Base-by-base conservation (phyloP, 2,797 vertebrate genomes). In the Aplochiton taeniatus region DNA sequence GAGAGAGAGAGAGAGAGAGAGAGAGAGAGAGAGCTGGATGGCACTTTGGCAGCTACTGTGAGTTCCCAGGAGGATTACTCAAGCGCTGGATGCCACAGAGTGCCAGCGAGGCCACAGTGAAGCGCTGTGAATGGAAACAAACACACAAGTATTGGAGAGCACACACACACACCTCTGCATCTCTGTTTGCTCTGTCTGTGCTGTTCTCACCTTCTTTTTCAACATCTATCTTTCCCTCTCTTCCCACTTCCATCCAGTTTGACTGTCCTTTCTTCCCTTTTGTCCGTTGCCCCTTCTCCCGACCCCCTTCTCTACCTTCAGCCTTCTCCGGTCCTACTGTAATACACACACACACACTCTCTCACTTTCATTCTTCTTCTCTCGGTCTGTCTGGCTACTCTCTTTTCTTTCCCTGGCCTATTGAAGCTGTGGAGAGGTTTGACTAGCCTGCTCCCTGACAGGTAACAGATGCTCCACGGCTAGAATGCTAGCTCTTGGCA, bases 31-130 rank as follows among this genome's bases (percentile, higher is more conserved):
- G 78, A 83, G 76, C 76, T 91, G 81, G 88, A 89, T 88, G 86
- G 82, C 81, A 85, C 82, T 91, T 92, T 93, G 90, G 88, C 89
- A 91, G 83, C 74, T 53, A 74, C 69, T 16, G 70, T 13, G 52
- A 88, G 86, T 92, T 93, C 92, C 90, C 92, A 93, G 87, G 91
- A 85, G 87, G 91, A 92, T 93, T 93, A 93, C 80, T 88, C 78
- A 86, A 85, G 86, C 65, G 68, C 82, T 83, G 68, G 77, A 82
- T 73, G 74, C 72, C 65, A 73, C 79, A 76, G 61, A 87, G 74
- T 87, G 85, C 85, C 86, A 88, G 77, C 43, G 68, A 79, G 70
- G 79, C 79, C 69, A 78, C 76, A 78, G 74, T 81, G 71, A 67
- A 65, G 73, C 60, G 68, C 72, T 75, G 43, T 89, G 81, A 90